Conservation (phyloP, 2,113 vertebrate species). For the Kryptolebias marmoratus region DNA sequence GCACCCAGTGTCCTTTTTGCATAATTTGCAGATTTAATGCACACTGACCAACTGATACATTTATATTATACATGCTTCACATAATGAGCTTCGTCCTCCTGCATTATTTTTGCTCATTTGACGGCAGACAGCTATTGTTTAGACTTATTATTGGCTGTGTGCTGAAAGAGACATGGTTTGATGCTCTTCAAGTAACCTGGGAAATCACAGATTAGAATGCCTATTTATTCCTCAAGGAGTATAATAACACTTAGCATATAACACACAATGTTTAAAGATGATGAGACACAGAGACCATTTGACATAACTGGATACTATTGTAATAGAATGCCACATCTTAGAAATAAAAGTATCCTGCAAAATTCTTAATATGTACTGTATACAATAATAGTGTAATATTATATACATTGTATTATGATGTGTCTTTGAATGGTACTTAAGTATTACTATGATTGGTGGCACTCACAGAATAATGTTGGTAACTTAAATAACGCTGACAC, state of each 20-base stretch:
- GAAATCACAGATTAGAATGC: conserved; percentile 51
- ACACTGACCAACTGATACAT: no score
- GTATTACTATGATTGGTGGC: conserved; percentile 3
- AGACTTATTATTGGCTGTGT: conserved; percentile 38
- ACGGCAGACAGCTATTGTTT: conserved; percentile 29
- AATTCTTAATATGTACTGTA: no score
- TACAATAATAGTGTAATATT: no score
- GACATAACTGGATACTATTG: no score
- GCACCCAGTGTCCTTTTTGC: no score
- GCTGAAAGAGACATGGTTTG: conserved; percentile 16
- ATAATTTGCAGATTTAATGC: no score
- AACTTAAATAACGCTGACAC: neutral
- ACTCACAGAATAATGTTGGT: neutral
- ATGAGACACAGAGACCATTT: neutral
- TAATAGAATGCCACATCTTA: no score
- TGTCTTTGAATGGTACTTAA: neutral
- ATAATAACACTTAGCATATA: conserved; percentile 20
- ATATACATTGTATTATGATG: neutral
- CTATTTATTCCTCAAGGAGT: conserved; percentile 20
- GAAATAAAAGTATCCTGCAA: no score
- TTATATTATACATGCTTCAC: no score
- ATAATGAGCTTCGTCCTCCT: neutral
- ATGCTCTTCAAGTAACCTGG: conserved; percentile 36
- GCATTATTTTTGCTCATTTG: conserved; percentile 38
- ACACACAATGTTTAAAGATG: neutral